These are phyloP conservation scores for Synaphobranchus kaupii DNA, from an alignment of 2,797 vertebrate species.

Conservation along the genomic window DNA sequence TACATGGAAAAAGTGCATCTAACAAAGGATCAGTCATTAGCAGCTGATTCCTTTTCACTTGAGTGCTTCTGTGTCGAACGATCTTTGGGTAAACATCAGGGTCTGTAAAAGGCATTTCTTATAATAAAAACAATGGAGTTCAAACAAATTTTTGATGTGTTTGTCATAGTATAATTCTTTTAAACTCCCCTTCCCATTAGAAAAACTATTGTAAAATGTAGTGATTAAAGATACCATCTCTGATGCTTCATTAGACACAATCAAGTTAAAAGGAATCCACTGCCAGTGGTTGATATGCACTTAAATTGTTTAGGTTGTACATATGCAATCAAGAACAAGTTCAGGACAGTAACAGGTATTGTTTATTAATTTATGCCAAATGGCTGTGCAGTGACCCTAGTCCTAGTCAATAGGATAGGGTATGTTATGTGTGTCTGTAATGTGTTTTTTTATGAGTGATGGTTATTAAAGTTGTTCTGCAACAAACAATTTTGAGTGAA, in stretches of 20 bases:
- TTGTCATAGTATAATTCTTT: background rate
- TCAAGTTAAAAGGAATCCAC: background rate
- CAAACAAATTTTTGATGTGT: background rate
- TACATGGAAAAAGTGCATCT: background rate
- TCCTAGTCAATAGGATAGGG: background rate
- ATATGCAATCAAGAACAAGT: background rate
- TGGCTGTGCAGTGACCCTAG: background rate
- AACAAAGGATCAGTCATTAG: background rate
- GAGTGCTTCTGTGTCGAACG: background rate
- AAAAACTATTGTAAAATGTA: background rate
- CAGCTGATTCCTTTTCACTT: background rate
- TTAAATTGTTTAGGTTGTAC: background rate
- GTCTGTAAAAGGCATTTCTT: background rate
- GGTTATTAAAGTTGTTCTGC: conserved; percentile 6
- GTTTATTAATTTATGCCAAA: background rate
- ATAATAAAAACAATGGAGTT: background rate
- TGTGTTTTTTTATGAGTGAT: background rate
- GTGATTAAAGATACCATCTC: background rate
- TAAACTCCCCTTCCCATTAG: background rate
- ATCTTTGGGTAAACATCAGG: background rate
- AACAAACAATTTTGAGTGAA: background rate
- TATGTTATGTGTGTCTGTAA: background rate
- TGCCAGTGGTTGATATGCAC: background rate
- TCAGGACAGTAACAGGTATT: background rate
- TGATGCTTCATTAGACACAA: background rate